Evolutionary conservation across 2,888 invertebrate species (phyloP).

Genomic region (Aricia artaxerxes): DNA sequence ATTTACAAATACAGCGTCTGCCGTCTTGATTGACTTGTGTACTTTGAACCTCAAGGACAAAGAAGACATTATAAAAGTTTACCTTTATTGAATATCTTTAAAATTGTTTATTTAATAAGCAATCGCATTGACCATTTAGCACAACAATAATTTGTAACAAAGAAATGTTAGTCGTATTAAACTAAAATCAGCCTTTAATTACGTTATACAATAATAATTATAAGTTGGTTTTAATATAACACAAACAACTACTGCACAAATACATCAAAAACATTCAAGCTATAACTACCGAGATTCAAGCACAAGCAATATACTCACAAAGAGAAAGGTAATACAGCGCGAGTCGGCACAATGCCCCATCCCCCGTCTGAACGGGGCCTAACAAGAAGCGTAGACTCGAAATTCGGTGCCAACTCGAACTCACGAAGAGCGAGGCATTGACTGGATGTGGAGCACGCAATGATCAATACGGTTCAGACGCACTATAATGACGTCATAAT

Average conservation of each 20-base stretch:
- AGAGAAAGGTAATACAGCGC: slow-evolving; percentile 57
- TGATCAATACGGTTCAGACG: slow-evolving; percentile 40
- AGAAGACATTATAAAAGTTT: too few relatives aligned
- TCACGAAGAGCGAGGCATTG: slow-evolving; percentile 51
- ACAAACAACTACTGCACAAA: not conserved
- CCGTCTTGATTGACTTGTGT: not conserved
- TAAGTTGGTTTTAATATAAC: too few relatives aligned
- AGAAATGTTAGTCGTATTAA: too few relatives aligned
- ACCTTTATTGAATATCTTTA: too few relatives aligned
- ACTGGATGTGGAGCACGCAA: slow-evolving; percentile 43
- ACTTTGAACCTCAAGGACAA: not conserved
- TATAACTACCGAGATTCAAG: not conserved
- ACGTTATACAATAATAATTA: too few relatives aligned
- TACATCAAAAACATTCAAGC: not conserved
- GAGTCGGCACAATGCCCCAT: slow-evolving; percentile 58
- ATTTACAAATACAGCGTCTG: not conserved
- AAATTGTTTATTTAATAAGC: too few relatives aligned
- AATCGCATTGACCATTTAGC: too few relatives aligned
- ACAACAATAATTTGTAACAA: too few relatives aligned
- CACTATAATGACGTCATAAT: slow-evolving; percentile 18
- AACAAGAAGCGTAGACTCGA: slow-evolving; percentile 77
- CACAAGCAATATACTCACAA: slow-evolving; percentile 15
- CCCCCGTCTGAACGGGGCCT: slow-evolving; percentile 55
- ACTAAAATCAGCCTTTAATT: too few relatives aligned
- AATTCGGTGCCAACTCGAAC: slow-evolving; percentile 78